These are phyloP conservation scores for Ormyrus labotus DNA, from an alignment of 2,888 invertebrate species.

Conservation along the genomic window DNA sequence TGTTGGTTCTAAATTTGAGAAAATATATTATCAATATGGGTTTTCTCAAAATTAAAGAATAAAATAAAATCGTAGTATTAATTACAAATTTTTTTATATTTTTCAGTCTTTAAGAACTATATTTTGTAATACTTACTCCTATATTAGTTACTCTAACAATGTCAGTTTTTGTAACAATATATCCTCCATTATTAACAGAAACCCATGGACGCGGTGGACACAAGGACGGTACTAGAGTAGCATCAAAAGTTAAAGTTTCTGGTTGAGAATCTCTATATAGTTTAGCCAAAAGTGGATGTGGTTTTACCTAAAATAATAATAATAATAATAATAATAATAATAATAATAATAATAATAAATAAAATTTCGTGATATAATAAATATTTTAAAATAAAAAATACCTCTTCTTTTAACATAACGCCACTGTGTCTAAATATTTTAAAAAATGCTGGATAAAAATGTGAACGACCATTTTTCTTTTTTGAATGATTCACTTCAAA, in stretches of 20 bases:
- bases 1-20: slow-evolving; percentile 81
- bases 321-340: not conserved
- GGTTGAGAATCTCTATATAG: slow-evolving; percentile 83
- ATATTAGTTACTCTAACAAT: slow-evolving; percentile 77
- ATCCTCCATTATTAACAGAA: slow-evolving; percentile 83
- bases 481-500: slow-evolving; percentile 82
- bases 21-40: slow-evolving; percentile 67
- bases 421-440: slow-evolving; percentile 85
- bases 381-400: slow-evolving; percentile 65
- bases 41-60: slow-evolving; percentile 1
- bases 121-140: slow-evolving; percentile 58
- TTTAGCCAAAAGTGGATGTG: slow-evolving; percentile 86
- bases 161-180: slow-evolving; percentile 83
- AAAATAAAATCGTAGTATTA: too few relatives aligned
- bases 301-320: slow-evolving; percentile 78
- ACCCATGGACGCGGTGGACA: slow-evolving; percentile 94
- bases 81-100: not conserved
- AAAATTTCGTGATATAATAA: not conserved
- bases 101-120: not conserved
- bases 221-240: slow-evolving; percentile 84
- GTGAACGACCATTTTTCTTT: slow-evolving; percentile 74
- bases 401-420: slow-evolving; percentile 81
- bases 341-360: not conserved
- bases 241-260: slow-evolving; percentile 84
- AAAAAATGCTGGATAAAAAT: slow-evolving; percentile 87